Base-by-base conservation (phyloP, 2,113 vertebrate species). In the Glaucidium brasilianum region DNA sequence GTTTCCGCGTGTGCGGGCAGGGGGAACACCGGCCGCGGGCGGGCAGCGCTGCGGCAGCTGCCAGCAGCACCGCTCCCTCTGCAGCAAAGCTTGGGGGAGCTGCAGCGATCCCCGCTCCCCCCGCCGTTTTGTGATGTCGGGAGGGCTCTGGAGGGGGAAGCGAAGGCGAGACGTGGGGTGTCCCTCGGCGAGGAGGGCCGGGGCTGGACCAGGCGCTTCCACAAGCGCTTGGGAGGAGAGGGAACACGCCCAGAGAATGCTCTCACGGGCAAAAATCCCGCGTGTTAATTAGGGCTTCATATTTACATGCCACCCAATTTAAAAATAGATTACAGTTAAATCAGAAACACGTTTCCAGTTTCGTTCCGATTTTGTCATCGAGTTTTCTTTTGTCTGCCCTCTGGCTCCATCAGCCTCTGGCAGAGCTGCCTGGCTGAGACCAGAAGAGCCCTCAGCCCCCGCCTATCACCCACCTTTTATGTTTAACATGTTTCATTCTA, bases 311-410 rank as follows among this genome's bases (percentile, higher is more conserved):
- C 64, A 59, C 41, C 83, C 93, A 5, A 12, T 76, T 91, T 85
- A 85, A 95, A 96, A 94, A 92, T 66, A 84, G 89, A 29, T 94
- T 69, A 9, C 14, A 1, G 35, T 79, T 91, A 92, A 92, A 95
- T 86, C 73, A 79, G 79, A 90, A 94, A 67, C 84, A 39, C 4
- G 45, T 95, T 94, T 93, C 71, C 53, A 3, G 29, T 85, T 84
- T 74, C 8, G 19, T 84, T 93, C 47, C 4, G 52, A 32, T 64
- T 94, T 80, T 85, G 84, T 88, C 60, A 22, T n/a, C 18, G 8
- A 5, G 1, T 82, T 63, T 92, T 53, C 52, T 52, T 84, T 86
- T 52, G 59, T 49, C 52, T 62, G 56, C 13, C 43, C 37, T 82
- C 26, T 3, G 25, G 47, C 82, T 49, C 37, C 16, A 2, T 9